These are phyloP conservation scores for Flabesymbios commensalis DNA, from an alignment of 2,888 invertebrate species.

Conservation along the genomic window DNA sequence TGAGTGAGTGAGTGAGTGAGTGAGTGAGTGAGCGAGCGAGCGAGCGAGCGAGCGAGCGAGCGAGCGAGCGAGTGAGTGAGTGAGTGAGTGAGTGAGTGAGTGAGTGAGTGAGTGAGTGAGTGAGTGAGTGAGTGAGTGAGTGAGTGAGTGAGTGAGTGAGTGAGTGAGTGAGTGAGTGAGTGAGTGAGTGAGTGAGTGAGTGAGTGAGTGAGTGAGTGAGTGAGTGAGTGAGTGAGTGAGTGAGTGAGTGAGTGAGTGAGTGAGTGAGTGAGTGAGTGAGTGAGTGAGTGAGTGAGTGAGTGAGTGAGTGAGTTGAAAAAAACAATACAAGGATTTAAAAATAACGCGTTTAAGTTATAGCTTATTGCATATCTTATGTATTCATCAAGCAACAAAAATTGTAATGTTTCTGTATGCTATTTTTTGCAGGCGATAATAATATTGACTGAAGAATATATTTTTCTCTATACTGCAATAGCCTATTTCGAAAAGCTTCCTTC, in stretches of 20 bases:
- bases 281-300: constrained; percentile 19
- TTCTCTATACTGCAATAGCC: too few relatives aligned
- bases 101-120: constrained; percentile 16
- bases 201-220: constrained; percentile 19
- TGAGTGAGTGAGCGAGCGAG: too few relatives aligned
- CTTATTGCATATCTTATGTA: too few relatives aligned
- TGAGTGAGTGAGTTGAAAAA: constrained; percentile 15
- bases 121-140: constrained; percentile 15
- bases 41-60: too few relatives aligned
- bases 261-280: constrained; percentile 10
- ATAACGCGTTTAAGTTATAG: too few relatives aligned
- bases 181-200: constrained; percentile 17
- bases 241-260: constrained; percentile 19
- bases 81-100: constrained; percentile 16
- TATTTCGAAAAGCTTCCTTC: too few relatives aligned
- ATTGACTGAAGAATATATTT: too few relatives aligned
- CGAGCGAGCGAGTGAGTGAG: too few relatives aligned
- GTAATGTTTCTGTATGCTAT: too few relatives aligned
- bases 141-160: constrained; percentile 17
- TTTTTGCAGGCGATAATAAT: too few relatives aligned
- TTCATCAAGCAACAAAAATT: too few relatives aligned
- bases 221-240: constrained; percentile 21
- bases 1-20: too few relatives aligned
- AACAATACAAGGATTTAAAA: neutral
- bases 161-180: constrained; percentile 17